Conservation (phyloP, 2,888 invertebrate species). For the Epirrhoe alternata region DNA sequence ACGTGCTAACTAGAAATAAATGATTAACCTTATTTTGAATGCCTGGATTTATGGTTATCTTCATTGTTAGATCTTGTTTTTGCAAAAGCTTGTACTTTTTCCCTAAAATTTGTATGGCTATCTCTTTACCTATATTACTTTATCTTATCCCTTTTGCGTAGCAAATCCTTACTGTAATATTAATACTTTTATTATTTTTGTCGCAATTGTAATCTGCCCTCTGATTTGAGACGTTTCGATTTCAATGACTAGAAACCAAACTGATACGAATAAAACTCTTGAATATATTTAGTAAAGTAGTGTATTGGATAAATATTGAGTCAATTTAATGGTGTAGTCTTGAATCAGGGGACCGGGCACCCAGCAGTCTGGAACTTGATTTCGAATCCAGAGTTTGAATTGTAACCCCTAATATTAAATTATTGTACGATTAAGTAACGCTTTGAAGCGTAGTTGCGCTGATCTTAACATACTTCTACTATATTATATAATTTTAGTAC, state of each 20-base stretch:
- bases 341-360: conserved; percentile 52
- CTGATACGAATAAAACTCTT: conserved; percentile 17
- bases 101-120: conserved; percentile 52
- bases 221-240: conserved; percentile 25
- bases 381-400: conserved; percentile 72
- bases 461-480: conserved; percentile 73
- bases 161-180: conserved; percentile 37
- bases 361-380: conserved; percentile 73
- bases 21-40: conserved; percentile 78
- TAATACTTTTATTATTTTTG: conserved; percentile 19
- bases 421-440: conserved; percentile 80
- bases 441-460: conserved; percentile 81
- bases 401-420: conserved; percentile 73
- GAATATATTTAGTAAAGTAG: conserved; percentile 7
- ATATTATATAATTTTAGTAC: conserved; percentile 82
- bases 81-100: conserved; percentile 72
- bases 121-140: conserved; percentile 32
- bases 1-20: conserved; percentile 85
- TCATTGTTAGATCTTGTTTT: conserved; percentile 74
- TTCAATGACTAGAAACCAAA: conserved; percentile 17
- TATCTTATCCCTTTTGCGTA: conserved; percentile 24
- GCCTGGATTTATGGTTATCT: conserved; percentile 70
- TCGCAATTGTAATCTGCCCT: conserved; percentile 31
- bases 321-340: conserved; percentile 1
- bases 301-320: conserved; percentile 2